Evolutionary conservation across 1,140 invertebrate species (phyloP), one percentile per base, ranked within the genome.

Genomic region (Nomia melanderi): DNA sequence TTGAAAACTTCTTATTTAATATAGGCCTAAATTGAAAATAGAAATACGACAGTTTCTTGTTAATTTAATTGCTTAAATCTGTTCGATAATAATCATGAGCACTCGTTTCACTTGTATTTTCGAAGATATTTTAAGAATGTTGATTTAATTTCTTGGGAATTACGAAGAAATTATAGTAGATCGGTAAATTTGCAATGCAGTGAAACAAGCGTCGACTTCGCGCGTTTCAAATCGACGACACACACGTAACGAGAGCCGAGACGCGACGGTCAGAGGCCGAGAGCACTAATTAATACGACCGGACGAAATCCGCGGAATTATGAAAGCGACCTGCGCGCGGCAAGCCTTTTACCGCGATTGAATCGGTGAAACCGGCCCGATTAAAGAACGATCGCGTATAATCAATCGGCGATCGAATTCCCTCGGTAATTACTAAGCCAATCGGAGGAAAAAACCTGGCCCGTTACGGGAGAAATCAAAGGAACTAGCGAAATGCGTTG

Each of bases 291-390:
- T 76, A 76, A 76, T 9, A 27, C 54, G 12, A 9, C n/a, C 29
- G 25, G 5, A 36, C 20, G 41, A 44, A 69, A 59, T 44, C 65
- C 54, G 25, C 12, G 65, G 60, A 76, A 76, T 76, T 69, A 70
- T 76, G 56, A 76, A 69, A 76, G 25, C 73, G 25, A 11, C 11
- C 7, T 1, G 8, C 2, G 31, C 1, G 31, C n/a, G n/a, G n/a
- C n/a, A n/a, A n/a, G 25, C 36, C 36, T 66, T 57, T 8, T 20
- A 9, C 1, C n/a, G n/a, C 59, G n/a, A 39, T 39, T 23, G 20
- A 36, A 36, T 50, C 20, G 1, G 47, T 4, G 1, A 36, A n/a
- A 6, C 0, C 57, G 31, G 2, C 5, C 12, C n/a, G 25, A 20
- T 9, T 39, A 27, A 7, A 56, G 23, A 33, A 8, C 20, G 31